Evolutionary conservation across 1,140 invertebrate species (phyloP).

Genomic region (Forficula auricularia): DNA sequence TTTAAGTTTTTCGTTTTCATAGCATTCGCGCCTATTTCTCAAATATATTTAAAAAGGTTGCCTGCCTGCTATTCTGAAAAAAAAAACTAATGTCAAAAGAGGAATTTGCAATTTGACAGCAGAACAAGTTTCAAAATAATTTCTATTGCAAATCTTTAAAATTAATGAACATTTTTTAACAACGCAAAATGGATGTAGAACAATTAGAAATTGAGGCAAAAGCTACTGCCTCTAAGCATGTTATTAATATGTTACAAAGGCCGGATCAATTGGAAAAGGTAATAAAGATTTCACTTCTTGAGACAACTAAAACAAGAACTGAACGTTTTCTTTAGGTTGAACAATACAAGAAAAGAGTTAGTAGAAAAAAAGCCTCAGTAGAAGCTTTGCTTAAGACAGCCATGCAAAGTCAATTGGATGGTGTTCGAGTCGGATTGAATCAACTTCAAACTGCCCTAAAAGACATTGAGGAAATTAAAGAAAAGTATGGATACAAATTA

Average conservation of each 20-base stretch:
- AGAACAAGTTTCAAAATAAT: too few species aligned
- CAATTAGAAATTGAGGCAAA: constrained; percentile 71
- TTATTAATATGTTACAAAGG: constrained; percentile 82
- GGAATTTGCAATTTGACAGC: too few species aligned
- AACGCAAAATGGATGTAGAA: constrained; percentile 49
- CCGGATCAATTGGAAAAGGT: constrained; percentile 92
- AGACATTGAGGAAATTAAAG: constrained; percentile 59
- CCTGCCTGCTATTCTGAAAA: too few species aligned
- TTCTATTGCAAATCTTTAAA: too few species aligned
- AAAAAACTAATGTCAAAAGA: too few species aligned
- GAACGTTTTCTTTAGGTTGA: constrained; percentile 44
- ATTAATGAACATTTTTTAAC: too few species aligned
- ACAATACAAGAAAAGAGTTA: constrained; percentile 64
- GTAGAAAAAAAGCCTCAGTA: constrained; percentile 77
- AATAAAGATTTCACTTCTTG: too few species aligned
- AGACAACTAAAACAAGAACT: too few species aligned
- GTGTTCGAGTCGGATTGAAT: constrained; percentile 81
- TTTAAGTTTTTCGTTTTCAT: too few species aligned
- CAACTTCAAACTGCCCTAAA: constrained; percentile 67
- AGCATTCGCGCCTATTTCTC: too few species aligned
- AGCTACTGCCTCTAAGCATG: constrained; percentile 68
- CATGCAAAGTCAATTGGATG: constrained; percentile 94
- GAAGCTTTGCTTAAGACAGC: constrained; percentile 96
- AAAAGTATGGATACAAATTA: constrained; percentile 34
- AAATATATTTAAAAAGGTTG: too few species aligned